Conservation (phyloP, 2,888 invertebrate genomes). For the Melanophora roralis region DNA sequence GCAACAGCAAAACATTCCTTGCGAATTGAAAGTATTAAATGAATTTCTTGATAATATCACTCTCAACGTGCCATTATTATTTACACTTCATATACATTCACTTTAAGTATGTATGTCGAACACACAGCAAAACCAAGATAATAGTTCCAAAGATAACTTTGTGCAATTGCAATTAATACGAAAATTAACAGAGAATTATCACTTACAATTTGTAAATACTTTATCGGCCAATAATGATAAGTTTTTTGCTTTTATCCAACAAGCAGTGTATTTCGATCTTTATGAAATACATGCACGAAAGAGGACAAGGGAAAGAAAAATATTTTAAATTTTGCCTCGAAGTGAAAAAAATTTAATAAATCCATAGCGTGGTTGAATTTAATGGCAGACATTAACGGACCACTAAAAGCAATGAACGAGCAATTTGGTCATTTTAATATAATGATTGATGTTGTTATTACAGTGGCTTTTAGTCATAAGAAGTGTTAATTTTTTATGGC, state of each 20-base stretch:
- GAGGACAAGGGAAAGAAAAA: conserved; percentile 41
- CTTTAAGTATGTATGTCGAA: background rate
- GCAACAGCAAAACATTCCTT: conserved; percentile 9
- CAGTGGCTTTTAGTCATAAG: conserved; percentile 64
- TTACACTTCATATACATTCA: conserved; percentile 20
- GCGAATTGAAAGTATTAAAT: conserved; percentile 66
- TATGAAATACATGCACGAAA: conserved; percentile 63
- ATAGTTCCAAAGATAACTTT: conserved; percentile 10
- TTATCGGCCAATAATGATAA: background rate
- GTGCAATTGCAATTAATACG: conserved; percentile 26
- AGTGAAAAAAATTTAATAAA: conserved; percentile 11
- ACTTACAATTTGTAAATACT: conserved; percentile 67
- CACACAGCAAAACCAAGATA: background rate
- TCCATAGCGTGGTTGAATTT: conserved; percentile 69
- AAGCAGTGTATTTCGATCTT: conserved; percentile 67
- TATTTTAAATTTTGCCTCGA: conserved; percentile 65
- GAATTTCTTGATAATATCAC: conserved; percentile 70
- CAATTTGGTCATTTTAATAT: conserved; percentile 63
- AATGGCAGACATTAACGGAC: conserved; percentile 18
- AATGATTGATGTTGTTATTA: conserved; percentile 72
- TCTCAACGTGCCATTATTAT: conserved; percentile 71
- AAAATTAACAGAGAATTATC: conserved; percentile 64
- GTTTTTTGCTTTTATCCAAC: conserved; percentile 45
- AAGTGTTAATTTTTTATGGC: background rate
- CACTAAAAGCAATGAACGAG: background rate